Percentiles rank a stretch among this genome's conserved stretches.
Evolutionary conservation across 2,113 vertebrate genomes (phyloP).

Genomic region (Donacobius atricapilla): DNA sequence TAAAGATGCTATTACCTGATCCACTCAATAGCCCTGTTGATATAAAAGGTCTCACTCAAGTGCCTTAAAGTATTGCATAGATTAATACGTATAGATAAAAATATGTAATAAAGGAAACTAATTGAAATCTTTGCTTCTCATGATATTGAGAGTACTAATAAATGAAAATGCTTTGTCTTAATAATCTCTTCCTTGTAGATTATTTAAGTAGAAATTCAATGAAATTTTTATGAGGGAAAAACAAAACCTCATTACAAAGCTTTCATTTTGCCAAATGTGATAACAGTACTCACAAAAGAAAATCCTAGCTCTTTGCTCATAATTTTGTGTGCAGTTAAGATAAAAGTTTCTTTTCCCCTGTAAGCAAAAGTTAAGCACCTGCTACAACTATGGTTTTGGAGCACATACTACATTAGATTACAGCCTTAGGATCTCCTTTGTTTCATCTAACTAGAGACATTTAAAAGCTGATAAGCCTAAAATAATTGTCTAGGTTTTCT

Average conservation of each 20-base stretch:
- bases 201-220: constrained; percentile 13
- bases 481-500: background rate
- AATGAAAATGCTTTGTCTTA: background rate
- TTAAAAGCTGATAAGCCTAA: constrained; percentile 39
- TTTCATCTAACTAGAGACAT: background rate
- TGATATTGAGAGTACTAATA: background rate
- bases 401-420: background rate
- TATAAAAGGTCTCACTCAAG: background rate
- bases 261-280: background rate
- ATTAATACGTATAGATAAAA: background rate
- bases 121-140: background rate
- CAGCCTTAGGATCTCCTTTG: background rate
- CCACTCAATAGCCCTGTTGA: background rate
- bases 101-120: background rate
- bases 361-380: background rate
- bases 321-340: background rate
- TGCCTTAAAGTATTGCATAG: background rate
- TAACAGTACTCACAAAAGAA: constrained; percentile 1
- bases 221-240: background rate
- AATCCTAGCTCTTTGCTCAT: background rate
- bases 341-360: background rate
- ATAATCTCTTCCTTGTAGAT: background rate
- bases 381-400: background rate
- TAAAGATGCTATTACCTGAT: background rate
- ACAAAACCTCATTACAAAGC: background rate